Conservation (phyloP, 2,888 invertebrate genomes). For the Nysson spinosus region DNA sequence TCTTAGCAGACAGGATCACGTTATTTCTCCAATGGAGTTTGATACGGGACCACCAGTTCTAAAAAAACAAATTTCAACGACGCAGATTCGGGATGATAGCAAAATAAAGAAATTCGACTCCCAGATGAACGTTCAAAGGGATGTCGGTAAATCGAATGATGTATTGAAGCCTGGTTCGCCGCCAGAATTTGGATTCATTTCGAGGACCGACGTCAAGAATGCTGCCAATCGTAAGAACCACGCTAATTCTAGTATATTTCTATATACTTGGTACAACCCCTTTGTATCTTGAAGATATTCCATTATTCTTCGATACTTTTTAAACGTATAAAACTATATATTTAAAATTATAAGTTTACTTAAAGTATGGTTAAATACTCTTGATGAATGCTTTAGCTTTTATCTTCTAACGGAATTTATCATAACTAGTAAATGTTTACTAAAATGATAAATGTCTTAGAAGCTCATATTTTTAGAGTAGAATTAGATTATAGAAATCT, state of each 20-base stretch:
- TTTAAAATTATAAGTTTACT: too few species aligned
- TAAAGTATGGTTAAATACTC: too few species aligned
- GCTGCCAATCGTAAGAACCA: slow-evolving; percentile 73
- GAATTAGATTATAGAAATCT: too few species aligned
- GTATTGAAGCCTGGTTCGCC: slow-evolving; percentile 80
- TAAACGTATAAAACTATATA: too few species aligned
- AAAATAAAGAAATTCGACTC: slow-evolving; percentile 56
- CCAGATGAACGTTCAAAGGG: slow-evolving; percentile 26
- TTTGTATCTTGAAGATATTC: too few species aligned
- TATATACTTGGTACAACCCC: slow-evolving; percentile 12
- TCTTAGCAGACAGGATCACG: slow-evolving; percentile 73
- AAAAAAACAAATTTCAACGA: slow-evolving; percentile 65
- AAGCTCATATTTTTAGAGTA: too few species aligned
- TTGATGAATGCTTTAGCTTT: too few species aligned
- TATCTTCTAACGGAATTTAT: too few species aligned
- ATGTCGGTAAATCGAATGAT: slow-evolving; percentile 36
- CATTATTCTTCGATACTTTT: too few species aligned
- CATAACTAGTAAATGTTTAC: too few species aligned
- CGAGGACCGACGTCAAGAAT: slow-evolving; percentile 70
- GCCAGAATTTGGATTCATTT: slow-evolving; percentile 81
- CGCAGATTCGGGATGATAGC: slow-evolving; percentile 52
- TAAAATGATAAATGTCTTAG: too few species aligned
- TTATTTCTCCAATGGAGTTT: slow-evolving; percentile 82
- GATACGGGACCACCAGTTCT: slow-evolving; percentile 79
- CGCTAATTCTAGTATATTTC: slow-evolving; percentile 25